phyloP scores from a whole-genome alignment of 2,888 invertebrate genomes.

The Tryphoninae sp. region DNA sequence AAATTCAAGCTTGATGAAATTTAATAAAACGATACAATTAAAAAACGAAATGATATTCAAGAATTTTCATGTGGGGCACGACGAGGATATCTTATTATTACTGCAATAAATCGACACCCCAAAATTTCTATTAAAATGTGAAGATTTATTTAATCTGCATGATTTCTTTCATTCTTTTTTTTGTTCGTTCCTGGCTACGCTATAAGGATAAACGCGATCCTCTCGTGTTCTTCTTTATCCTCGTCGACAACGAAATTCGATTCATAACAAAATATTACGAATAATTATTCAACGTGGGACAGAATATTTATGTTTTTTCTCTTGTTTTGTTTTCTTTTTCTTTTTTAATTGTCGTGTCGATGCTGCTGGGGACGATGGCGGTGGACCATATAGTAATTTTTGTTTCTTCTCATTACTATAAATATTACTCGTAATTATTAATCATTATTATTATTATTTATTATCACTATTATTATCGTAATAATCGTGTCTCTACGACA shows the following conservation, averaged over 20 bases:
- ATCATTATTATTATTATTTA: constrained; percentile 38
- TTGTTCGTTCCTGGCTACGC: constrained; percentile 4
- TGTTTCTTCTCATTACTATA: constrained; percentile 33
- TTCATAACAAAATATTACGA: constrained; percentile 61
- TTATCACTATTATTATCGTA: constrained; percentile 41
- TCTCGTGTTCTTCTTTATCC: not conserved
- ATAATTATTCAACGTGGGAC: constrained; percentile 42
- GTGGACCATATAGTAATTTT: constrained; percentile 38
- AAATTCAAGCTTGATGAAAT: too few relatives aligned
- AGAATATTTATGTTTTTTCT: not conserved
- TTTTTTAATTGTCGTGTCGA: constrained; percentile 23
- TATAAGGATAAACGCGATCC: not conserved
- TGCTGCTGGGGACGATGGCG: constrained; percentile 1
- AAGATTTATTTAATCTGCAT: constrained; percentile 70
- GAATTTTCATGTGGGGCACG: constrained; percentile 8
- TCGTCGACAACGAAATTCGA: constrained; percentile 27
- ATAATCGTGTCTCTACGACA: constrained; percentile 24
- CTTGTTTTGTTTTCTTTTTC: constrained; percentile 6
- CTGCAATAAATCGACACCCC: constrained; percentile 49
- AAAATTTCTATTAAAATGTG: constrained; percentile 75
- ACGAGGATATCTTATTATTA: constrained; percentile 16
- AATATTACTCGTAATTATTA: constrained; percentile 51
- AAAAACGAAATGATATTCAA: constrained; percentile 19
- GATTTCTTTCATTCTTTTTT: constrained; percentile 37
- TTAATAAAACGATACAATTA: constrained; percentile 11